Conservation (phyloP, 2,888 invertebrate species). For the Xanthostigma xanthostigma region DNA sequence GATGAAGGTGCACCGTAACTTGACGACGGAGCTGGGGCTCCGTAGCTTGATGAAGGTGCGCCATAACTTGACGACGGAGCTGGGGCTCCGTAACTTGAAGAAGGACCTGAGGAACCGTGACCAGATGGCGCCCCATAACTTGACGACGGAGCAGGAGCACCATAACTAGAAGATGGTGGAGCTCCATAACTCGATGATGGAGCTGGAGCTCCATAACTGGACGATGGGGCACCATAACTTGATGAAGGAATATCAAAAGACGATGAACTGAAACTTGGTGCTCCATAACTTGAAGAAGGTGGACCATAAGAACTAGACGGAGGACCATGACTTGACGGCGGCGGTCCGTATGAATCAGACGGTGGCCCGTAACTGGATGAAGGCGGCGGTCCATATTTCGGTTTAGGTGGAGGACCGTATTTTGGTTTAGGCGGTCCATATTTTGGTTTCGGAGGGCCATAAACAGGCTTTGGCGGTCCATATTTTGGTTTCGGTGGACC, state of each 20-base stretch:
- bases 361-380: constrained; percentile 14
- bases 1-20: constrained; percentile 9
- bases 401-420: constrained; percentile 14
- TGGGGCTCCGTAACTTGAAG: constrained; percentile 11
- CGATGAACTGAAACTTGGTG: background rate
- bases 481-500: constrained; percentile 11
- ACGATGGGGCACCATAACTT: constrained; percentile 7
- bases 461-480: constrained; percentile 12
- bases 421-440: constrained; percentile 13
- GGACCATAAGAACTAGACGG: constrained; percentile 12
- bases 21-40: constrained; percentile 11
- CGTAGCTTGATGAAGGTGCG: constrained; percentile 10
- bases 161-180: constrained; percentile 10
- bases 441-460: constrained; percentile 11
- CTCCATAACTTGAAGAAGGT: constrained; percentile 11
- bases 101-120: background rate
- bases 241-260: constrained; percentile 10
- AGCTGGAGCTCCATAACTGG: background rate
- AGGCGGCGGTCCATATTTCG: constrained; percentile 11
- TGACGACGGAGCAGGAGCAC: constrained; percentile 5
- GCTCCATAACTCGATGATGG: constrained; percentile 4
- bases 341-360: background rate
- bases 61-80: constrained; percentile 14
- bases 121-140: background rate
- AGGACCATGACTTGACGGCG: constrained; percentile 3